Evolutionary conservation across 2,797 vertebrate species (phyloP), one percentile per base, ranked within the genome.

Genomic region (Eulemur albifrons): DNA sequence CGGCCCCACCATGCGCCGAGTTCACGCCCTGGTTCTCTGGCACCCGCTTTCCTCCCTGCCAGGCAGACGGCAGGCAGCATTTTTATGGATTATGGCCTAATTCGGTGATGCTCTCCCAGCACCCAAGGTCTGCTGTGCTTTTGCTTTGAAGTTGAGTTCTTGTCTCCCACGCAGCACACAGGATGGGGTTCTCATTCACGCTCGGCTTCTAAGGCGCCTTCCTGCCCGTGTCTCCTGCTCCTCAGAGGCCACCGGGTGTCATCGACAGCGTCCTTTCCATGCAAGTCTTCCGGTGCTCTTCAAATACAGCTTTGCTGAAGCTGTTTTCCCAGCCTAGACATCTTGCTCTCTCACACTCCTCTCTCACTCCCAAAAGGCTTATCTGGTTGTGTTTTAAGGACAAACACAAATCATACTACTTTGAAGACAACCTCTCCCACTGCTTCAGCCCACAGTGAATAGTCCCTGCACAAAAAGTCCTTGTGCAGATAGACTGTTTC

Each of bases 191-290:
- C 48, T 54, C 17, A 23, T 45, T 50, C 7, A 7, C 0, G 1
- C 25, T 32, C 0, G 4, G 27, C 2, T 48, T 57, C 38, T 14
- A 25, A 35, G 5, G 30, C 21, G 23, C 45, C 45, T 59, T 83
- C 43, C 12, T 8, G 7, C 2, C 12, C 9, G 0, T 25, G 12
- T 43, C n/a, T 35, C 11, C 18, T 3, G 20, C 4, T 70, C 13
- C 4, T 43, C 23, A 21, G 4, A 9, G 45, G 15, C 45, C 76
- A 79, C n/a, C 17, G 27, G 2, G 18, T 30, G 17, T 15, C 12
- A 21, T 35, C 45, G 21, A 11, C 1, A n/a, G n/a, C 48, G 17
- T 20, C 38, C 21, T 18, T 63, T 89, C 54, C 57, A 30, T 0
- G 3, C 20, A 11, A 32, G 17, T 27, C 45, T 57, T 67, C 69